A percentile compares a stretch with the other conserved stretches of the same genome.
phyloP scores from a whole-genome alignment of 1,140 invertebrate genomes.

The Drosophila sproati region DNA sequence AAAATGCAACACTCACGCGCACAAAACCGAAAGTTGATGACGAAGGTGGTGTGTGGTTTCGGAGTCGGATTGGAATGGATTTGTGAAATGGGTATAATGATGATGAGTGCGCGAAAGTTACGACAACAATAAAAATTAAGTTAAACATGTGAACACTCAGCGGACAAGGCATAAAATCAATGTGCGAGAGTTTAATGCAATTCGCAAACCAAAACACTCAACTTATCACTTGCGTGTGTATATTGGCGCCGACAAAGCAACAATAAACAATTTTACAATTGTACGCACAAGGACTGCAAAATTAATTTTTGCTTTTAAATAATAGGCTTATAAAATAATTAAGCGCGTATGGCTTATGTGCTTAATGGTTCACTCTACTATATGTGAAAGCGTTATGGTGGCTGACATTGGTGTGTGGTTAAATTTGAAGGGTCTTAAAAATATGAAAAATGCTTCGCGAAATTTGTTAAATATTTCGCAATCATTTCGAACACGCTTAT shows the following conservation, averaged over 20 bases:
- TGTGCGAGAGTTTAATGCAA: slow-evolving; percentile 63
- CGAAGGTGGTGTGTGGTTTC: slow-evolving; percentile 14
- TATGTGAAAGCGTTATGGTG: neutral
- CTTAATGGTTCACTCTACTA: slow-evolving; percentile 9
- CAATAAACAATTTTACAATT: slow-evolving; percentile 62
- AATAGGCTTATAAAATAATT: slow-evolving; percentile 77
- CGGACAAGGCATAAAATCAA: slow-evolving; percentile 62
- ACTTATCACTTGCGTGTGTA: neutral
- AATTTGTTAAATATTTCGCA: slow-evolving; percentile 41
- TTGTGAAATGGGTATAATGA: slow-evolving; percentile 30
- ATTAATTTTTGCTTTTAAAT: slow-evolving; percentile 68
- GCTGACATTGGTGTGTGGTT: slow-evolving; percentile 17
- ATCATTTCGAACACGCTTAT: slow-evolving; percentile 27
- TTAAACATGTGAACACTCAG: slow-evolving; percentile 63
- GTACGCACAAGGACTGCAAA: slow-evolving; percentile 39
- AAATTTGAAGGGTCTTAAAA: slow-evolving; percentile 39
- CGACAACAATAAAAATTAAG: slow-evolving; percentile 78
- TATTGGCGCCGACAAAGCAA: slow-evolving; percentile 27
- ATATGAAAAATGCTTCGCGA: slow-evolving; percentile 45
- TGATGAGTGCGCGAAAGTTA: slow-evolving; percentile 57
- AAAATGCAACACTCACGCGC: slow-evolving; percentile 71
- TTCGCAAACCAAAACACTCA: slow-evolving; percentile 35
- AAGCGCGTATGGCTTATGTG: slow-evolving; percentile 55
- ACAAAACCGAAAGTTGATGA: neutral
- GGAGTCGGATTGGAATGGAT: slow-evolving; percentile 14